phyloP scores from a whole-genome alignment of 2,888 invertebrate species.

The Idaea dimidiata region DNA sequence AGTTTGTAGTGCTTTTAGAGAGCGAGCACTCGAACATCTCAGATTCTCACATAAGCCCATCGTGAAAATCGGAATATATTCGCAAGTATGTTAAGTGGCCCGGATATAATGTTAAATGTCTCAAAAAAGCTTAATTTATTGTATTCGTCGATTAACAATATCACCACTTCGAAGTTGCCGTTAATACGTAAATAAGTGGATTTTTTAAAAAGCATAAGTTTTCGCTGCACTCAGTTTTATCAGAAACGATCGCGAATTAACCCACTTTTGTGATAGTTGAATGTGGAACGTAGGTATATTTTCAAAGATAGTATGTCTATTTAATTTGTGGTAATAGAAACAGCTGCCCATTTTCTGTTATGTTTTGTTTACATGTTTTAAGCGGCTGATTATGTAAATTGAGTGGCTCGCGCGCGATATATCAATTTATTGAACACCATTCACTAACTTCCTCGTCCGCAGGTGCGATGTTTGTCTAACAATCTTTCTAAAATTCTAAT shows the following conservation, averaged over 20 bases:
- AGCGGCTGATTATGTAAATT: constrained; percentile 23
- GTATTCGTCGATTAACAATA: constrained; percentile 36
- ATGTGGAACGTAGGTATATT: constrained; percentile 24
- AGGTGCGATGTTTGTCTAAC: neutral
- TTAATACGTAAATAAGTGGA: constrained; percentile 14
- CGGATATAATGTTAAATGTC: constrained; percentile 34
- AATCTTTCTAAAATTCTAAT: neutral
- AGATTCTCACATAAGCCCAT: constrained; percentile 29
- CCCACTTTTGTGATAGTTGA: constrained; percentile 45
- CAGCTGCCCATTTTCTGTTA: constrained; percentile 1
- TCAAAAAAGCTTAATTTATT: constrained; percentile 41
- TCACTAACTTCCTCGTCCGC: constrained; percentile 12
- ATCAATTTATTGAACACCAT: constrained; percentile 20
- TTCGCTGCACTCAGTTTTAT: constrained; percentile 39
- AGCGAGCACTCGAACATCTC: constrained; percentile 33
- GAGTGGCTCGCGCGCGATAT: constrained; percentile 14
- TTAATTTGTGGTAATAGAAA: constrained; percentile 23
- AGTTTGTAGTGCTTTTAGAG: constrained; percentile 58
- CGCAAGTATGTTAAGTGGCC: constrained; percentile 51
- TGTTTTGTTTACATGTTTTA: constrained; percentile 26
- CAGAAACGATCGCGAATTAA: constrained; percentile 42
- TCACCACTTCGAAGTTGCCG: constrained; percentile 15
- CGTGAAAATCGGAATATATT: constrained; percentile 42
- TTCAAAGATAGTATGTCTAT: constrained; percentile 23
- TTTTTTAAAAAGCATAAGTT: constrained; percentile 2